phyloP scores from a whole-genome alignment of 2,113 vertebrate species.

The Lepus europaeus region DNA sequence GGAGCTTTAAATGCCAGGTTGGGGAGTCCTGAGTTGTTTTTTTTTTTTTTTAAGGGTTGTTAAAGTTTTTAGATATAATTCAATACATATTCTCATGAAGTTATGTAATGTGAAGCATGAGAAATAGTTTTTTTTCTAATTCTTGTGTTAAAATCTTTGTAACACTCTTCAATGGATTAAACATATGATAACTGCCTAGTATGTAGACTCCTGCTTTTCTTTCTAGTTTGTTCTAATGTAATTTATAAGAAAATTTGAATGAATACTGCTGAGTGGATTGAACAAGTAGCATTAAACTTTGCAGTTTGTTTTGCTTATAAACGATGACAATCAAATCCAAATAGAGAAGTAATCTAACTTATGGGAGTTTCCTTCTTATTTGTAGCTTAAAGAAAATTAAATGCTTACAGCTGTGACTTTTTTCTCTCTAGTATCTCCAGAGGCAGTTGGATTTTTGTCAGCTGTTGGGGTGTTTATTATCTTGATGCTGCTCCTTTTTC shows the following conservation, averaged over 20 bases:
- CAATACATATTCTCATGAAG: not conserved
- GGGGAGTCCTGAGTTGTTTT: not conserved
- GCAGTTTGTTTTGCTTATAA: slow-evolving; percentile 44
- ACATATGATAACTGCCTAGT: not conserved
- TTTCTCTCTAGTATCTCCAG: slow-evolving; percentile 95
- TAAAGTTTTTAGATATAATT: not conserved
- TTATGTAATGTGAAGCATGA: not conserved
- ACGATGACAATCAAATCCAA: slow-evolving; percentile 34
- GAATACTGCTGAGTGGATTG: slow-evolving; percentile 42
- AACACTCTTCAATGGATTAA: not conserved
- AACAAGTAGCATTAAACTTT: not conserved
- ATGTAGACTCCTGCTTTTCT: slow-evolving; percentile 30
- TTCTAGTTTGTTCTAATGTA: not conserved
- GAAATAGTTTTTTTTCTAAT: slow-evolving; percentile 58
- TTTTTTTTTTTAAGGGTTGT: not conserved
- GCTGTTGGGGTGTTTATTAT: slow-evolving; percentile 96
- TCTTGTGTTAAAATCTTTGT: slow-evolving; percentile 50
- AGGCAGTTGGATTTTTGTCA: slow-evolving; percentile 97
- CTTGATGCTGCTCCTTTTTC: slow-evolving; percentile 96
- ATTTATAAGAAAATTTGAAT: slow-evolving; percentile 31
- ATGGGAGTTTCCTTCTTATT: slow-evolving; percentile 64
- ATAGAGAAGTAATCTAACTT: slow-evolving; percentile 45
- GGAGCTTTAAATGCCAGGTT: not conserved
- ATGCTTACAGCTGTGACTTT: slow-evolving; percentile 76
- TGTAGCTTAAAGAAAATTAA: slow-evolving; percentile 51